phyloP scores from a whole-genome alignment of 2,113 vertebrate genomes.

The Mustelus asterias region DNA sequence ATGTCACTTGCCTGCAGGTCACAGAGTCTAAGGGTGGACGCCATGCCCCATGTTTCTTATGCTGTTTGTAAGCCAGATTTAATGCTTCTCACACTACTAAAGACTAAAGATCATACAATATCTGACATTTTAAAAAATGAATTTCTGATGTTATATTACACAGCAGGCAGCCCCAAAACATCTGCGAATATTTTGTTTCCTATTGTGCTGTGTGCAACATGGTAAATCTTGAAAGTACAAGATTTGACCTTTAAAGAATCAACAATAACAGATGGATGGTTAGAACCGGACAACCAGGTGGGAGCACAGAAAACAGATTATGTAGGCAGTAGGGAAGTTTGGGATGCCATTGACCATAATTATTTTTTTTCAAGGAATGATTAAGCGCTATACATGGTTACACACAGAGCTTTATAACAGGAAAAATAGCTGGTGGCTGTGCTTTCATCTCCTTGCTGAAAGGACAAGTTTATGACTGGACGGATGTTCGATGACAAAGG shows the following conservation, averaged over 20 bases:
- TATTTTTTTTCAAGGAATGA: background rate
- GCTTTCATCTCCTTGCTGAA: background rate
- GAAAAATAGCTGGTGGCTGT: background rate
- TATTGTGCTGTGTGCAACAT: background rate
- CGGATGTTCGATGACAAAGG: background rate
- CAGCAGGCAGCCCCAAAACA: background rate
- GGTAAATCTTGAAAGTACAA: background rate
- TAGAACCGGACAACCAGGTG: background rate
- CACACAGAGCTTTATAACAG: background rate
- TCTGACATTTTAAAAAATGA: background rate
- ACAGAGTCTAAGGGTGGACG: background rate
- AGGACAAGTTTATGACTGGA: background rate
- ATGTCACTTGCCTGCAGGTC: background rate
- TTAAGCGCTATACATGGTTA: background rate
- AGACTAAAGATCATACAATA: background rate
- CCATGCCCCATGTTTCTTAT: background rate
- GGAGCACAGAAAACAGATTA: background rate
- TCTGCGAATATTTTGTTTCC: slow-evolving; percentile 10
- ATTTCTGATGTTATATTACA: background rate
- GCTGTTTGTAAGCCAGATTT: background rate
- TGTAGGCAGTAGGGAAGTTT: background rate
- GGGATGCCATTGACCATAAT: background rate
- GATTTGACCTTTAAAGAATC: background rate
- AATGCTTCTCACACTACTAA: background rate
- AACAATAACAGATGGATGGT: background rate